Conservation (phyloP, 2,888 invertebrate species). For the Epistrophe grossulariae region DNA sequence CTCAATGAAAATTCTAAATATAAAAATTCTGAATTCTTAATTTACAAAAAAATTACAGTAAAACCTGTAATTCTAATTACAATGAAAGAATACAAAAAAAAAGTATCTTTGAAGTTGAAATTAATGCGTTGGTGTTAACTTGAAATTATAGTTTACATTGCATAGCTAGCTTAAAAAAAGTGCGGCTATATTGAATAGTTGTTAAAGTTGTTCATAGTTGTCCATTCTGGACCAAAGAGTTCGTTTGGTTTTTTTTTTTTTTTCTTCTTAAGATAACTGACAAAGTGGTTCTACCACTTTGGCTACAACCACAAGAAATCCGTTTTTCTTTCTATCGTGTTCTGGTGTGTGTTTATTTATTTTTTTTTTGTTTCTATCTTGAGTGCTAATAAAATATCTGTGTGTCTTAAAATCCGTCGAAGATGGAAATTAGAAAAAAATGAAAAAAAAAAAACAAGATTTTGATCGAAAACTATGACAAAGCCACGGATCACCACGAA, state of each 20-base stretch:
- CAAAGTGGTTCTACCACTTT: constrained; percentile 74
- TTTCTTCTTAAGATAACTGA: constrained; percentile 57
- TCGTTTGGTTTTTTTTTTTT: constrained; percentile 29
- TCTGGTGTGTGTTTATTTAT: constrained; percentile 20
- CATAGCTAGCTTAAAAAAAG: constrained; percentile 23
- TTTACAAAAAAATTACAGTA: not conserved
- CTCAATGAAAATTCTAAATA: constrained; percentile 5
- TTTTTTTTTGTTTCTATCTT: constrained; percentile 2
- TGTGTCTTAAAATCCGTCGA: constrained; percentile 42
- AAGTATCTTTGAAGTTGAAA: constrained; percentile 57
- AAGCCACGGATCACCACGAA: constrained; percentile 17
- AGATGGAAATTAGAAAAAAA: constrained; percentile 72
- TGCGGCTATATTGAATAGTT: constrained; percentile 46
- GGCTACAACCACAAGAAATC: constrained; percentile 41
- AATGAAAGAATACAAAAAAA: not conserved
- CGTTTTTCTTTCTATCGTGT: constrained; percentile 43
- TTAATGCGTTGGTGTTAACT: constrained; percentile 62
- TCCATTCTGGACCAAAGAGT: constrained; percentile 45
- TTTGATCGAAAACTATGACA: constrained; percentile 46
- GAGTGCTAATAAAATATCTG: constrained; percentile 48
- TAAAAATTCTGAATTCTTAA: not conserved
- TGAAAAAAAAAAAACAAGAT: constrained; percentile 21
- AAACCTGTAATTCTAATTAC: constrained; percentile 27
- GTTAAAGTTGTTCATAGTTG: constrained; percentile 40
- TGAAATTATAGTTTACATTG: constrained; percentile 25